A percentile compares a stretch with the other conserved stretches of the same genome.
phyloP scores from a whole-genome alignment of 2,113 vertebrate species.

The Lycaon pictus region DNA sequence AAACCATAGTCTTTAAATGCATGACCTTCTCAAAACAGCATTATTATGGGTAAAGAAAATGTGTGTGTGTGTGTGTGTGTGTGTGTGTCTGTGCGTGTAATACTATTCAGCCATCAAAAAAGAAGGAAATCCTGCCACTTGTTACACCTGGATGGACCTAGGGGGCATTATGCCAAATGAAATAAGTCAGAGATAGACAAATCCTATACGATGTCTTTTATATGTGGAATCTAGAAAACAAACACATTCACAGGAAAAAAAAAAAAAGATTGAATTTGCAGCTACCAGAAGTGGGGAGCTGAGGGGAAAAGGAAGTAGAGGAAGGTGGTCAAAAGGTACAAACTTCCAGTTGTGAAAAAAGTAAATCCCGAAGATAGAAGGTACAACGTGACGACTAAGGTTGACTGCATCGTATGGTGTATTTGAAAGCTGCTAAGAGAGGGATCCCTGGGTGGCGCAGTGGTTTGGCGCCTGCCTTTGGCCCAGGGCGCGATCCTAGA shows the following conservation, averaged over 20 bases:
- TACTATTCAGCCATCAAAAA: background rate
- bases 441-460: too few species aligned
- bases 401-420: background rate
- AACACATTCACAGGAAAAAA: too few species aligned
- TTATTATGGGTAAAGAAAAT: background rate
- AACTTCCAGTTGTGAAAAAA: background rate
- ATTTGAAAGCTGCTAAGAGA: background rate
- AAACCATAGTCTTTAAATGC: background rate
- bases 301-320: too few species aligned
- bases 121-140: background rate
- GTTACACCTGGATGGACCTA: background rate
- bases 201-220: too few species aligned
- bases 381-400: background rate
- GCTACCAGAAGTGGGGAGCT: background rate
- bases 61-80: accelerated
- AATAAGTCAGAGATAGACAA: background rate
- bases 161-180: background rate
- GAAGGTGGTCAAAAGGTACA: background rate
- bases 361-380: accelerated
- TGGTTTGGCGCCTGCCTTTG: too few species aligned
- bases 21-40: background rate
- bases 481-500: too few species aligned
- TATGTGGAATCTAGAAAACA: background rate
- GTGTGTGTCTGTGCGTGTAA: background rate
- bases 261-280: background rate